Evolutionary conservation across 2,797 vertebrate species (phyloP).

Genomic region (Neosilurus mollespiculum): DNA sequence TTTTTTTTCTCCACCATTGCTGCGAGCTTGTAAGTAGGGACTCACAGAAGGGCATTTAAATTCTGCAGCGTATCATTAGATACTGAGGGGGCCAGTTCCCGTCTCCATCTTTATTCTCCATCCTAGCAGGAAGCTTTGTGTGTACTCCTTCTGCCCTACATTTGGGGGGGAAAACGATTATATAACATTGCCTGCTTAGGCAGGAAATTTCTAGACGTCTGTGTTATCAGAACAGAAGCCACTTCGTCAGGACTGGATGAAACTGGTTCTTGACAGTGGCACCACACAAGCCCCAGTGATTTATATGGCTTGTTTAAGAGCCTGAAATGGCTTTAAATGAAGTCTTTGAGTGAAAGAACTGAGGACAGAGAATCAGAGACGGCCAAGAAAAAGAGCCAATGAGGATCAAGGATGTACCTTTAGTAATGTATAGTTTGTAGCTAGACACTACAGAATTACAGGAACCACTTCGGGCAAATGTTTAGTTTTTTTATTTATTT

Average conservation of each 20-base stretch:
- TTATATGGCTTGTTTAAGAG: slow-evolving; percentile 25
- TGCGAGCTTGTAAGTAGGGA: neutral
- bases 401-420: neutral
- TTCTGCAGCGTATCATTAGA: neutral
- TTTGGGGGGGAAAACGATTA: slow-evolving; percentile 52
- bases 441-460: too few species aligned
- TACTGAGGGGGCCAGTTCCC: neutral
- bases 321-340: slow-evolving; percentile 16
- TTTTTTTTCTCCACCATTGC: neutral
- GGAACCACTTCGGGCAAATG: neutral
- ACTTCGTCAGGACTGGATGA: slow-evolving; percentile 61
- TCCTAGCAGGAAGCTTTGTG: neutral
- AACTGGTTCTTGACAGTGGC: slow-evolving; percentile 66
- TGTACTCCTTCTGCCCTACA: slow-evolving; percentile 38
- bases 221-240: slow-evolving; percentile 45
- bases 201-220: slow-evolving; percentile 65
- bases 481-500: neutral
- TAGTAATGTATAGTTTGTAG: neutral
- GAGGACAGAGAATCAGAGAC: neutral
- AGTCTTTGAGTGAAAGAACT: neutral
- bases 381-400: neutral
- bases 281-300: slow-evolving; percentile 65
- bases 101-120: neutral
- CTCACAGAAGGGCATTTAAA: neutral
- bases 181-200: slow-evolving; percentile 57